These are phyloP conservation scores for Cichladusa arquata DNA, from an alignment of 2,113 vertebrate species.

Conservation along the genomic window DNA sequence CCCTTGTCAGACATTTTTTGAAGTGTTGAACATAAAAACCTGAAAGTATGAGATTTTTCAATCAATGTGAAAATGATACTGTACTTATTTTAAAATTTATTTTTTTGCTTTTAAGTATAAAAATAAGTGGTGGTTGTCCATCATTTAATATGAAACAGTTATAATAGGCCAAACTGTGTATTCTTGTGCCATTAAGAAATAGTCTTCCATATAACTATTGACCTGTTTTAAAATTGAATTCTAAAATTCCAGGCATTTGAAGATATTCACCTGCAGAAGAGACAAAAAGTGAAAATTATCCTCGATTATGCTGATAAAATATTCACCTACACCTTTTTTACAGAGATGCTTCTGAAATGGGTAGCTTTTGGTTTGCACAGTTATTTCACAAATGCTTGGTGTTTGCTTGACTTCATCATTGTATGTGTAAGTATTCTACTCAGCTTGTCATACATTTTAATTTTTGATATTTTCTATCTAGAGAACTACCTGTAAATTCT, in stretches of 20 bases:
- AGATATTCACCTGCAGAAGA: slow-evolving; percentile 83
- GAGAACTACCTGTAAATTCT: neutral
- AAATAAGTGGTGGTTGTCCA: neutral
- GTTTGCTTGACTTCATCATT: slow-evolving; percentile 94
- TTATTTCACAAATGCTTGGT: slow-evolving; percentile 96
- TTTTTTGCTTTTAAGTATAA: neutral
- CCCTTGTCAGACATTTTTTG: neutral
- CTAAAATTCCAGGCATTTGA: slow-evolving; percentile 86
- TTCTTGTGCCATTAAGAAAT: neutral
- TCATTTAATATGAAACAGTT: neutral
- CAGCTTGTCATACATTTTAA: neutral
- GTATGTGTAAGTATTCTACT: slow-evolving; percentile 78
- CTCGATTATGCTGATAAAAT: slow-evolving; percentile 85
- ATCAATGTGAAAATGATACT: neutral
- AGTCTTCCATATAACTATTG: too few relatives aligned
- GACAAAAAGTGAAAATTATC: slow-evolving; percentile 72
- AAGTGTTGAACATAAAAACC: neutral
- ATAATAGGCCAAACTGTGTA: neutral
- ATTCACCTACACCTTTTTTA: slow-evolving; percentile 91
- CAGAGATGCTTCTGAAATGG: slow-evolving; percentile 95
- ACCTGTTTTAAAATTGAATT: neutral
- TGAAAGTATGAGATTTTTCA: neutral
- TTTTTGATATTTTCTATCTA: neutral
- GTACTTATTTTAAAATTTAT: neutral
- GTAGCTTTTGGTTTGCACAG: slow-evolving; percentile 90